phyloP scores from a whole-genome alignment of 1,140 invertebrate genomes.

The Drosophila gunungcola region DNA sequence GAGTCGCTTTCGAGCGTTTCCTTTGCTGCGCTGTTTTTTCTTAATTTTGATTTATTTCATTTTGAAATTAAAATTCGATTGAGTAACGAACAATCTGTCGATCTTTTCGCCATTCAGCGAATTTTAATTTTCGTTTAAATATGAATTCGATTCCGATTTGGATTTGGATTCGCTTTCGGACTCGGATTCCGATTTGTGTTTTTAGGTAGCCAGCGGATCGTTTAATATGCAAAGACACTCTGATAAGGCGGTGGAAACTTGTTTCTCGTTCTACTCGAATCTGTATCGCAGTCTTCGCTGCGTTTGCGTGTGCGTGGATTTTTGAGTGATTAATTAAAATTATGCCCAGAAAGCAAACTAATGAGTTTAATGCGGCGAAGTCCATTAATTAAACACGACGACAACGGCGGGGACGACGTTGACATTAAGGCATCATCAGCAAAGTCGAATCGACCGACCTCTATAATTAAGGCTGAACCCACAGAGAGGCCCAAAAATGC shows the following conservation, averaged over 20 bases:
- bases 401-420: slow-evolving; percentile 40
- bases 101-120: slow-evolving; percentile 52
- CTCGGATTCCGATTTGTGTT: slow-evolving; percentile 41
- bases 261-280: slow-evolving; percentile 46
- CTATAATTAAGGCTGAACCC: slow-evolving; percentile 79
- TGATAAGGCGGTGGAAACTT: slow-evolving; percentile 47
- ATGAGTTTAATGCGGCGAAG: slow-evolving; percentile 78
- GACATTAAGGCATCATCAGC: slow-evolving; percentile 64
- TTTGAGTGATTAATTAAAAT: slow-evolving; percentile 83
- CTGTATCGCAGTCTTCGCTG: slow-evolving; percentile 10
- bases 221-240: slow-evolving; percentile 67
- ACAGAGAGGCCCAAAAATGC: slow-evolving; percentile 51
- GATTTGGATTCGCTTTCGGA: slow-evolving; percentile 24
- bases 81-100: slow-evolving; percentile 72
- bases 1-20: slow-evolving; percentile 10
- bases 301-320: slow-evolving; percentile 50
- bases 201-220: slow-evolving; percentile 65
- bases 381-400: slow-evolving; percentile 72
- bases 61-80: slow-evolving; percentile 81
- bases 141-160: slow-evolving; percentile 27
- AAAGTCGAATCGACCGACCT: slow-evolving; percentile 37
- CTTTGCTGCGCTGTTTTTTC: slow-evolving; percentile 23
- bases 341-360: slow-evolving; percentile 80
- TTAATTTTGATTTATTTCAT: slow-evolving; percentile 83
- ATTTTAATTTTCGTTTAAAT: slow-evolving; percentile 69